A percentile compares a stretch with the other conserved stretches of the same genome.
These are phyloP conservation scores for Brachypteracias leptosomus DNA, from an alignment of 2,113 vertebrate species.

Conservation along the genomic window DNA sequence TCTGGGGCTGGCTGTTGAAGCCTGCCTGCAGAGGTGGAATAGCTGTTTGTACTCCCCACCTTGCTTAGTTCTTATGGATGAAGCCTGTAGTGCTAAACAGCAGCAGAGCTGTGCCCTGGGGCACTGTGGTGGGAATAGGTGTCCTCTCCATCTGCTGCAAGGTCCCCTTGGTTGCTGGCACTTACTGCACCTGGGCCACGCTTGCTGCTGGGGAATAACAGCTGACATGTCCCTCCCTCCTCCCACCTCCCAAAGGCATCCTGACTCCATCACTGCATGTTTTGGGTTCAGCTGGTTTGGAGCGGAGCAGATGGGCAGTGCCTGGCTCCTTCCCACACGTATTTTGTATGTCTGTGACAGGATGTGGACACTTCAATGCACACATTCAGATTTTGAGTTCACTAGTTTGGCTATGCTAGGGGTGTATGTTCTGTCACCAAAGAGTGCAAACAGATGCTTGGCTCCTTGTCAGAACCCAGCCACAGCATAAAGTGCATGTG, in stretches of 20 bases:
- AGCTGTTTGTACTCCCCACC: not conserved
- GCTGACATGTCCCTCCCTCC: not conserved
- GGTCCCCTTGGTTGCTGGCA: accelerated
- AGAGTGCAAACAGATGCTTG: not conserved
- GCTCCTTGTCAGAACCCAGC: not conserved
- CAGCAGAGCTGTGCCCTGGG: not conserved
- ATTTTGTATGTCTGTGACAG: not conserved
- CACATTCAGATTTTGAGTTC: not conserved
- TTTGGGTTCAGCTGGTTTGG: conserved; percentile 42
- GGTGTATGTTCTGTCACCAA: not conserved
- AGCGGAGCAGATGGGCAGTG: not conserved
- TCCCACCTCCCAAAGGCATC: not conserved
- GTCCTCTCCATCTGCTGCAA: not conserved
- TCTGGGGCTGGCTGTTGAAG: not conserved
- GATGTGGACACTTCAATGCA: not conserved
- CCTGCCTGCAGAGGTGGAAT: not conserved
- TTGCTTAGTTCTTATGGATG: accelerated
- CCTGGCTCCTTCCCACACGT: not conserved
- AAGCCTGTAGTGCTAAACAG: not conserved
- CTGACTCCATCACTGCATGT: conserved; percentile 31
- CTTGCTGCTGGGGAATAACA: not conserved
- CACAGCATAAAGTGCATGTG: not conserved
- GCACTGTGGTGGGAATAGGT: accelerated
- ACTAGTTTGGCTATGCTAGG: not conserved
- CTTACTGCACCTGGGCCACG: not conserved